Conservation (phyloP, 2,888 invertebrate species). For the Tenthredo distinguenda region DNA sequence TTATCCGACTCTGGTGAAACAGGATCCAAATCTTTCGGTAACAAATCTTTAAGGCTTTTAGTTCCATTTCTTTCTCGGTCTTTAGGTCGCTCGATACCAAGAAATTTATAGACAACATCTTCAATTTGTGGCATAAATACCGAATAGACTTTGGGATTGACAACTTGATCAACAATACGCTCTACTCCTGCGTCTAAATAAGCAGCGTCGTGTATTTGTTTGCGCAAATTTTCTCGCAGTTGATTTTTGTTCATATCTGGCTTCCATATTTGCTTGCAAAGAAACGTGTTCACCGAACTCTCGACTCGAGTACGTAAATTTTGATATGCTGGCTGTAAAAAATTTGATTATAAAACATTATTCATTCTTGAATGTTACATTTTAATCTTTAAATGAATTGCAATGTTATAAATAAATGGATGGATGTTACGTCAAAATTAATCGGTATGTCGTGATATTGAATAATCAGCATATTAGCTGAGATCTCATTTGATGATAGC, state of each 20-base stretch:
- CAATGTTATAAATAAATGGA: neutral
- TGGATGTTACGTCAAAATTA: neutral
- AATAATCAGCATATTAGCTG: neutral
- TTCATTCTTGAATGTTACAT: neutral
- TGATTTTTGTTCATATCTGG: constrained; percentile 95
- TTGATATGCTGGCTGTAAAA: constrained; percentile 91
- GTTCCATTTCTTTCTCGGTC: constrained; percentile 71
- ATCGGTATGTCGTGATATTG: neutral
- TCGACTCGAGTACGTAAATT: constrained; percentile 95
- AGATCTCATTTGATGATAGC: neutral
- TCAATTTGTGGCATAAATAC: constrained; percentile 95
- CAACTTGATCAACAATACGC: constrained; percentile 96
- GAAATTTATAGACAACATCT: constrained; percentile 91
- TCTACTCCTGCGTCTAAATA: constrained; percentile 95
- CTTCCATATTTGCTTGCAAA: constrained; percentile 91
- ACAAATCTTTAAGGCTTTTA: constrained; percentile 80
- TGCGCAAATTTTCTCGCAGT: constrained; percentile 91
- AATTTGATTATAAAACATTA: constrained; percentile 54
- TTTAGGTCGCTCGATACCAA: constrained; percentile 89
- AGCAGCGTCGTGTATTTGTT: constrained; percentile 94
- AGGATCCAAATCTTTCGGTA: constrained; percentile 89
- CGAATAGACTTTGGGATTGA: constrained; percentile 94
- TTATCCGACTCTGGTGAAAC: constrained; percentile 90
- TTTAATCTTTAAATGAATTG: neutral
- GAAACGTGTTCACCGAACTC: constrained; percentile 90